These are phyloP conservation scores for Catagonus wagneri DNA, from an alignment of 2,113 vertebrate genomes.

Conservation along the genomic window DNA sequence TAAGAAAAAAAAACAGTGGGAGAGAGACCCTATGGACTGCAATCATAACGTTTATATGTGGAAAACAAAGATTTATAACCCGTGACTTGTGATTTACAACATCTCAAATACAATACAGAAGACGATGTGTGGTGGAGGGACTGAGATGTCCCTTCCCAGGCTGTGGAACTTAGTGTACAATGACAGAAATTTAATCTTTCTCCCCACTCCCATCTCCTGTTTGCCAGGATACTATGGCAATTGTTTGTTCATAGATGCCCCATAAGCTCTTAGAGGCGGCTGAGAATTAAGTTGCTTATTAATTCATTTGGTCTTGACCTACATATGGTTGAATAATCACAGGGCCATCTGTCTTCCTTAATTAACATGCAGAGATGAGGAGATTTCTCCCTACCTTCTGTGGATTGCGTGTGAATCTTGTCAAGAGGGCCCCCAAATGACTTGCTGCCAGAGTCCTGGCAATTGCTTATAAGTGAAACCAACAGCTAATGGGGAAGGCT, in stretches of 20 bases:
- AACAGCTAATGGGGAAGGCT: not conserved
- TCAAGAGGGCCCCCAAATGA: not conserved
- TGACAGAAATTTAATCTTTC: not conserved
- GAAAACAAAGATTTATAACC: not conserved
- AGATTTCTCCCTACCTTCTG: conserved; percentile 59
- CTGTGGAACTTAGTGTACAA: not conserved
- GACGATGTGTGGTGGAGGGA: not conserved
- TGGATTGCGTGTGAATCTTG: not conserved
- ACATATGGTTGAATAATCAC: conserved; percentile 80
- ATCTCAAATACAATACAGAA: not conserved
- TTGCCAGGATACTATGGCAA: conserved; percentile 38
- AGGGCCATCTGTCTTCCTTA: conserved; percentile 79
- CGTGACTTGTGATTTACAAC: not conserved
- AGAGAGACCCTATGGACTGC: not conserved
- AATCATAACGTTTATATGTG: not conserved
- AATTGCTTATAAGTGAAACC: conserved; percentile 12
- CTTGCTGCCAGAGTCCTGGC: conserved; percentile 37
- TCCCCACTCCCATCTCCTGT: not conserved
- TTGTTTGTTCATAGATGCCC: conserved; percentile 62
- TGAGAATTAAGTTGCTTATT: conserved; percentile 81
- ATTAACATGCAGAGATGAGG: conserved; percentile 77
- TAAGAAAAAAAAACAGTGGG: not conserved
- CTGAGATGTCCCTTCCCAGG: not conserved
- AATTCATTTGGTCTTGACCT: conserved; percentile 83
- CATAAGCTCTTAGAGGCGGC: conserved; percentile 65